Conservation (phyloP, 2,113 vertebrate species). For the Nothobranchius furzeri region DNA sequence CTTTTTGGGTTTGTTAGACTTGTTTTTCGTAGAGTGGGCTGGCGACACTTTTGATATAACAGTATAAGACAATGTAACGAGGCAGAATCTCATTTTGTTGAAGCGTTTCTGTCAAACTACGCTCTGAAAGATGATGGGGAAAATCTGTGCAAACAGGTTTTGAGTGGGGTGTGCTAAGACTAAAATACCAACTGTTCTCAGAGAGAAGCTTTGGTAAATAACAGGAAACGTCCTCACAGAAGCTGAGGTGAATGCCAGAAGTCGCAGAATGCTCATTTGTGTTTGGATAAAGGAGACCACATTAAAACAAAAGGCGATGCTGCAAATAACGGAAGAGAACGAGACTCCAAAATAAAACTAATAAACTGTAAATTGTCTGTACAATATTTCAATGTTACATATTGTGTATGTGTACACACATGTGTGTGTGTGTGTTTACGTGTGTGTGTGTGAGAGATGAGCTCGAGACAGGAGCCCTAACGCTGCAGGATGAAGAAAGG, state of each 20-base stretch:
- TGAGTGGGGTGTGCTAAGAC: constrained; percentile 75
- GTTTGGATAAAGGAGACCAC: constrained; percentile 35
- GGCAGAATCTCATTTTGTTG: constrained; percentile 74
- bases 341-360: neutral
- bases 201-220: constrained; percentile 70
- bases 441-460: constrained; percentile 49
- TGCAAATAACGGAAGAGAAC: constrained; percentile 16
- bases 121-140: constrained; percentile 73
- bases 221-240: constrained; percentile 55
- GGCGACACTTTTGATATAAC: constrained; percentile 74
- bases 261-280: constrained; percentile 20
- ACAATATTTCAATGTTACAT: neutral
- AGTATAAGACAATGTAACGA: constrained; percentile 73
- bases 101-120: constrained; percentile 75
- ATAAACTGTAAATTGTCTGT: too few species aligned
- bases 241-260: constrained; percentile 43
- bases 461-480: constrained; percentile 72
- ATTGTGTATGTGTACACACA: constrained; percentile 12
- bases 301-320: constrained; percentile 44
- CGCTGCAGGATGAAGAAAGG: constrained; percentile 80
- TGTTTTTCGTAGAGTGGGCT: constrained; percentile 72
- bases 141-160: constrained; percentile 78
- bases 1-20: constrained; percentile 72
- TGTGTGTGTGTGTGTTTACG: constrained; percentile 40
- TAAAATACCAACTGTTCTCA: constrained; percentile 72